phyloP scores from a whole-genome alignment of 2,797 vertebrate genomes.

The Alouatta caraya region DNA sequence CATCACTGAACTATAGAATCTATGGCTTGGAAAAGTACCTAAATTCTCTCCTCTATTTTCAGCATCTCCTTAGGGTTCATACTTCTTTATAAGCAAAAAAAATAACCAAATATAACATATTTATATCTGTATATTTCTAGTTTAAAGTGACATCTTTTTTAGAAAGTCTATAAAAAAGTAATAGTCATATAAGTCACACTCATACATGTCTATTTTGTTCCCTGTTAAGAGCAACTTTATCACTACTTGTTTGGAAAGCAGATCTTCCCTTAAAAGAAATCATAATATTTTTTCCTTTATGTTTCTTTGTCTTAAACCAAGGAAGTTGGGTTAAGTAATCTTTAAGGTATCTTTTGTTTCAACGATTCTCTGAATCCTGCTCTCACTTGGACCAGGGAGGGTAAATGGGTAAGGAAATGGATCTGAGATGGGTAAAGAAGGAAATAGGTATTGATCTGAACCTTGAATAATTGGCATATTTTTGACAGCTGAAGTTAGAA shows the following conservation, averaged over 20 bases:
- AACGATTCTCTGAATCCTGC: background rate
- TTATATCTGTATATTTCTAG: background rate
- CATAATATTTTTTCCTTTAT: background rate
- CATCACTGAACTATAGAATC: background rate
- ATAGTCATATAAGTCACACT: background rate
- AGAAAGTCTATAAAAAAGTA: background rate
- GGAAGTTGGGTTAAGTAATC: background rate
- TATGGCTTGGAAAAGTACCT: background rate
- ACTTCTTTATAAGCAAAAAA: background rate
- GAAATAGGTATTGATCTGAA: background rate
- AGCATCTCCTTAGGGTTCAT: background rate
- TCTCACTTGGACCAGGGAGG: background rate
- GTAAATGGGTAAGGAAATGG: background rate
- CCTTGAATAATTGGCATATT: background rate
- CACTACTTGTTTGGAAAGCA: background rate
- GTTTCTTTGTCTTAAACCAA: background rate
- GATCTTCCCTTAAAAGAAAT: background rate
- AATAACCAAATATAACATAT: background rate
- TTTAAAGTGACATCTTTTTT: background rate
- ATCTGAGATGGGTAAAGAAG: background rate
- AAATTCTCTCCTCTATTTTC: background rate
- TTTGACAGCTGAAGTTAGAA: background rate
- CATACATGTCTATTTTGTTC: background rate
- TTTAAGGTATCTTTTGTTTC: background rate
- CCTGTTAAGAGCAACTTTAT: background rate